Base-by-base conservation (phyloP, 2,113 vertebrate species). In the Pungitius pungitius region DNA sequence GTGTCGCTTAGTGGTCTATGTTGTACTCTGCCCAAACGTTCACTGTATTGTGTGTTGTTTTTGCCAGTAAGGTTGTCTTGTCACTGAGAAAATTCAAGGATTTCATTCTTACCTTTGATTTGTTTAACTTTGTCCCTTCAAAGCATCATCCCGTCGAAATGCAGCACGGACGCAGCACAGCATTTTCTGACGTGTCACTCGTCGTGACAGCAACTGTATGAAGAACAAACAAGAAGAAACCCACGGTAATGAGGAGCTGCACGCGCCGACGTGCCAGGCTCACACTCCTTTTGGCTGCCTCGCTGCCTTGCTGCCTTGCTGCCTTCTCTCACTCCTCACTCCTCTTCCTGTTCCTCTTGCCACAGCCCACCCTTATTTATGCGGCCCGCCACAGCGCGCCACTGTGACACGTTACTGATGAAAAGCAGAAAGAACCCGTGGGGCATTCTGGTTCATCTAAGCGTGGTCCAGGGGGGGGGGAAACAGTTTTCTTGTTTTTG, bases 291-390 rank as follows among this genome's bases (percentile, higher is more conserved):
- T 86, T 66, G 67, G 62, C 80, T 91, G 73, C 69, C 73, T 90
- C 5, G 30, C 30, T 30, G 73, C 69, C 73, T 90, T 30, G 30
- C 30, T 30, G 73, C 72, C 72, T 85, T 74, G 43, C 37, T 59
- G 60, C 80, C 80, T 79, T 82, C 67, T 78, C 58, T 70, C 74
- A 62, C 76, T 73, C 70, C 47, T 68, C 80, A 82, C 73, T 67
- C 83, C 80, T 87, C 90, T 93, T 87, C 87, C 90, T 91, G 88
- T 93, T 94, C 90, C 91, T 93, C 89, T 91, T 86, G 78, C 86
- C 79, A 83, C 82, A 90, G 78, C 87, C 93, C 91, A 90, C 91
- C 89, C 90, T 83, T 91, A 79, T 83, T 89, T 77, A 80, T 71
- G 69, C 82, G 42, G 58, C 85, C 86, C 72, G 72, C 71, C 86